Base-by-base conservation (phyloP, 2,888 invertebrate genomes). In the Eurytoma californica region DNA sequence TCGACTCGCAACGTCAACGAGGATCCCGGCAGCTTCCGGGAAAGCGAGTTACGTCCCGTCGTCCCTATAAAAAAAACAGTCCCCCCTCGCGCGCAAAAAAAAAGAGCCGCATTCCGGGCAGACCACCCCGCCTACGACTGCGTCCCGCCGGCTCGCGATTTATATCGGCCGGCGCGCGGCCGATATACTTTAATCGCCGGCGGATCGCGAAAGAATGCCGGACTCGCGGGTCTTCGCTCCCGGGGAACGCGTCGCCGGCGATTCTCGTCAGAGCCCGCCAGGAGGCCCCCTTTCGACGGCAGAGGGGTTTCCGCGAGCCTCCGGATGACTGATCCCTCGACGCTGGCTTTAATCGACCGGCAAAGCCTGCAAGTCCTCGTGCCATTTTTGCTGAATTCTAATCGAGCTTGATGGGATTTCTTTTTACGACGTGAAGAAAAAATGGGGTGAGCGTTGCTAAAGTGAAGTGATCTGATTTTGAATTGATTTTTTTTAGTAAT, bases 181-280 rank as follows among this genome's bases (percentile, higher is more conserved):
- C 47, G 63, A 63, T 53, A 53, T 63, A 63, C 58, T 72, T 24
- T 72, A 77, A 75, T 77, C 77, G 67, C 72, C 72, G 72, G n/a
- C 39, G 63, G 49, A 51, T 68, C 69, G 63, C 68, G 69, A 69
- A 70, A 74, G 79, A 79, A 79, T 79, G 74, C 60, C 39, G 65
- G 53, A 69, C 69, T 72, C 58, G 72, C 53, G 61, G 77, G 72
- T 78, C 68, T 74, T 74, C 39, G 39, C 39, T 39, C 79, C 53
- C 49, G 73, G 57, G 58, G 67, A 57, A 72, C 53, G 14, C 14
- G 73, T 66, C 72, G 53, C 68, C 68, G 47, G 67, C 51, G 28
- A 67, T 72, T 72, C 72, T 53, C 20, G 20, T 69, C 47, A 47
- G 7, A 39, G 28, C 2, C 47, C 20, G 18, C 47, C 47, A 65